Evolutionary conservation across 23 tunicate genomes (phyloP), one percentile per base, ranked within the genome.

Genomic region (Ascidia mentula): DNA sequence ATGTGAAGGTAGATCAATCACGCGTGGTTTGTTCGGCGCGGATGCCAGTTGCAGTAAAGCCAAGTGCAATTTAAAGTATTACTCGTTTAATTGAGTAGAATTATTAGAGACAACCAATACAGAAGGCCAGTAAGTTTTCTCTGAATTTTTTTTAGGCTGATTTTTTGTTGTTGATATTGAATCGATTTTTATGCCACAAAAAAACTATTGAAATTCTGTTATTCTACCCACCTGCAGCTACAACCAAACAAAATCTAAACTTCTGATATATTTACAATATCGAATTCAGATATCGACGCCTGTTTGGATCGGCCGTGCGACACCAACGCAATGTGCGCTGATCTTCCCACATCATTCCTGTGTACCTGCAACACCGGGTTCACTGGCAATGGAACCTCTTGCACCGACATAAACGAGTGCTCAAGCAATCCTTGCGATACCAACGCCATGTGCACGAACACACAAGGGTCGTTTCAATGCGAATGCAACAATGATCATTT

Each of bases 361-460:
- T 36, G 45, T 17, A 7, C 83, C 4, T 46, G 45, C 0, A 74
- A 75, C 38, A 24, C 22, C 32, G 81, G 88, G 36, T 36, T 12
- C 20, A 6, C 6, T 18, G 86, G 46, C 32, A 35, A 34, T 15
- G 38, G 38, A 8, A 76, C 74, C 1, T 22, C 70, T 32, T 83
- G 87, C 38, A 46, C 61, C 15, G 87, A 83, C 31, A 76, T 83
- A 24, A 39, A 83, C 37, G 87, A 83, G 59, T 83, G 87, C 60
- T 8, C 37, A 12, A 34, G 59, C 24, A 40, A 32, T 6, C 76
- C 76, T 22, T 80, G 84, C 36, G 39, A 75, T 32, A 32, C 81
- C 26, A 75, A 75, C 53, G 87, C 82, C 18, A 45, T 24, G 12
- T 83, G 87, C 42, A 37, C 39, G 22, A 83, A 83, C 87, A 76